Evolutionary conservation across 2,797 vertebrate genomes (phyloP).

Genomic region (Acrossocheilus wenchowensis): DNA sequence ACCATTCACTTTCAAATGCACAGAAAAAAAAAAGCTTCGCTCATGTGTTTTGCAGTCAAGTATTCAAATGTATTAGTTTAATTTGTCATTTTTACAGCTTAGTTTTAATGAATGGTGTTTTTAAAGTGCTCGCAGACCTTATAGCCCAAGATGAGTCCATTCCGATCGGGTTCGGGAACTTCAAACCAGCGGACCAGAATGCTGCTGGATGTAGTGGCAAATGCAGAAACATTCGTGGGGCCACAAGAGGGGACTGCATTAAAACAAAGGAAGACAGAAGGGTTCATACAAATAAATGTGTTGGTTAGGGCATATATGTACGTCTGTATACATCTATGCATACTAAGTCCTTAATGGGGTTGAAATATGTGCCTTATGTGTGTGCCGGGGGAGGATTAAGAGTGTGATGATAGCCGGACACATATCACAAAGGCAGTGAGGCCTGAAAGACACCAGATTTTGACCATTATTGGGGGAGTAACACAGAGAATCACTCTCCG

Average conservation of each 20-base stretch:
- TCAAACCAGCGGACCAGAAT: conserved; percentile 90
- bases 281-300: conserved; percentile 11
- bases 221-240: conserved; percentile 89
- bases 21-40: not conserved
- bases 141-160: conserved; percentile 93
- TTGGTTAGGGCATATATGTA: not conserved
- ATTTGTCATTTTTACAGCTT: not conserved
- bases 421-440: not conserved
- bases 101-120: not conserved
- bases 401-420: not conserved
- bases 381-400: conserved; percentile 18
- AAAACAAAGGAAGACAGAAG: conserved; percentile 21
- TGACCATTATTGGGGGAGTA: conserved; percentile 12
- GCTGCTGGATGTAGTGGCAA: conserved; percentile 94
- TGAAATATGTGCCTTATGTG: not conserved
- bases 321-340: not conserved
- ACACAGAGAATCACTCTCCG: conserved; percentile 45
- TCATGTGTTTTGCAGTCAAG: not conserved
- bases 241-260: conserved; percentile 90
- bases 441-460: conserved; percentile 4
- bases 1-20: not conserved
- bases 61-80: not conserved
- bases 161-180: conserved; percentile 87
- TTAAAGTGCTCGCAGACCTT: conserved; percentile 80
- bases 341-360: conserved; percentile 10